Evolutionary conservation across 2,888 invertebrate species (phyloP).

Genomic region (Gibbula magus): DNA sequence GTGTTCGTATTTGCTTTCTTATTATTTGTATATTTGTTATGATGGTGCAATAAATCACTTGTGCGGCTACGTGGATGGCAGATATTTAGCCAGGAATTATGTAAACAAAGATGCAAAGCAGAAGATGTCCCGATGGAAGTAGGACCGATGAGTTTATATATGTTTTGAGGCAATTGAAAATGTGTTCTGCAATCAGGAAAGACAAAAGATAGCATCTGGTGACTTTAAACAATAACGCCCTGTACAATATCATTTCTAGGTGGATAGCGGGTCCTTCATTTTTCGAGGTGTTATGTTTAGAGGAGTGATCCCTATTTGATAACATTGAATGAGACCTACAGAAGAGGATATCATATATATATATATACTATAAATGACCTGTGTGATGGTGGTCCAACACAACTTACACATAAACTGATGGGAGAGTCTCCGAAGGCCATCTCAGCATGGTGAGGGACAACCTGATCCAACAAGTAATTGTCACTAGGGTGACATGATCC

Average conservation of each 20-base stretch:
- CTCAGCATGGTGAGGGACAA: no score
- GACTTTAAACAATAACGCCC: constrained; percentile 37
- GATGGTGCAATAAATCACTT: no score
- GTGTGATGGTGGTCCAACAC: no score
- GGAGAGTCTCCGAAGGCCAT: no score
- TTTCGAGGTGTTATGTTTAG: background rate
- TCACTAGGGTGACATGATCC: no score
- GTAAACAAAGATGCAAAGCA: background rate
- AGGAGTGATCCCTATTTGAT: no score
- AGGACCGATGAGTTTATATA: constrained; percentile 7
- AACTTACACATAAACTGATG: no score
- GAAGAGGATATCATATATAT: no score
- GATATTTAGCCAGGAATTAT: background rate
- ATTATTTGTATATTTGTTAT: background rate
- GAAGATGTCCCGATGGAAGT: constrained; percentile 31
- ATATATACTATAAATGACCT: no score
- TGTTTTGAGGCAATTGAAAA: constrained; percentile 29
- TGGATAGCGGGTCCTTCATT: constrained; percentile 30
- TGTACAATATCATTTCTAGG: constrained; percentile 28
- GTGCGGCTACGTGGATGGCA: background rate
- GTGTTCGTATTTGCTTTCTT: background rate
- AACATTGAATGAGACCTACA: no score
- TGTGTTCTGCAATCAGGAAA: background rate
- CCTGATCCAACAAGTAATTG: no score
- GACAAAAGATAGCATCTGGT: constrained; percentile 17